A percentile compares a stretch with the other conserved stretches of the same genome.
phyloP scores from a whole-genome alignment of 2,888 invertebrate genomes.

The Lithophane leautieri region DNA sequence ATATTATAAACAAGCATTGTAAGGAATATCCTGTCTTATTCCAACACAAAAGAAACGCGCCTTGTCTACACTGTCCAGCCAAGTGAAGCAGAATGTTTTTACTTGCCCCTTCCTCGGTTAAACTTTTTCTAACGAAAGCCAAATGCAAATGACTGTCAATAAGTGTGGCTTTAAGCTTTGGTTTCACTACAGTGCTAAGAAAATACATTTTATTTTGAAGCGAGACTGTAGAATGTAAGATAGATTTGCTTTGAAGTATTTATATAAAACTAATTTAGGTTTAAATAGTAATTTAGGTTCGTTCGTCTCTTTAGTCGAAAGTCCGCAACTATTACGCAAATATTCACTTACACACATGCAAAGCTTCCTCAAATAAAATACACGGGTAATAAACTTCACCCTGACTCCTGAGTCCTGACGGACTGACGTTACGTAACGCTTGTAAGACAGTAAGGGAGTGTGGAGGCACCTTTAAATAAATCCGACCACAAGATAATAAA shows the following conservation, averaged over 20 bases:
- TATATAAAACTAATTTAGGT: not conserved
- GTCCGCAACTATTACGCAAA: not conserved
- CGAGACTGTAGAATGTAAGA: not conserved
- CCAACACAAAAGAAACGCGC: slow-evolving; percentile 21
- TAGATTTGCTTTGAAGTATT: not conserved
- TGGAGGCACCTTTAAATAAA: slow-evolving; percentile 65
- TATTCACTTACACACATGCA: slow-evolving; percentile 26
- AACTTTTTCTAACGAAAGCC: slow-evolving; percentile 42
- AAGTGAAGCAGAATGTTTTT: slow-evolving; percentile 37
- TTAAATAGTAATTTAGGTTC: not conserved
- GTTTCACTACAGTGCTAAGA: slow-evolving; percentile 3
- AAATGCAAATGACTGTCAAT: slow-evolving; percentile 51
- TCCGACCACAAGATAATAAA: slow-evolving; percentile 69
- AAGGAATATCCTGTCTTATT: not conserved
- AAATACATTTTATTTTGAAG: not conserved
- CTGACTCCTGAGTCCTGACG: slow-evolving; percentile 15
- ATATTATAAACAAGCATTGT: slow-evolving; percentile 8
- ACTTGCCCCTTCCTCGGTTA: slow-evolving; percentile 14
- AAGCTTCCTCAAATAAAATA: slow-evolving; percentile 35
- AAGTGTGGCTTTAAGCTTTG: slow-evolving; percentile 23
- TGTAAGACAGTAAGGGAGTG: slow-evolving; percentile 45
- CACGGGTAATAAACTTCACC: slow-evolving; percentile 32
- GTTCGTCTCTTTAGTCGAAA: not conserved
- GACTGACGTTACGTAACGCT: slow-evolving; percentile 42
- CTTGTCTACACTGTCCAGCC: slow-evolving; percentile 19